Base-by-base conservation (phyloP, 30 jellyfish, hydroid and myxozoan species). In the Mastigias papua region DNA sequence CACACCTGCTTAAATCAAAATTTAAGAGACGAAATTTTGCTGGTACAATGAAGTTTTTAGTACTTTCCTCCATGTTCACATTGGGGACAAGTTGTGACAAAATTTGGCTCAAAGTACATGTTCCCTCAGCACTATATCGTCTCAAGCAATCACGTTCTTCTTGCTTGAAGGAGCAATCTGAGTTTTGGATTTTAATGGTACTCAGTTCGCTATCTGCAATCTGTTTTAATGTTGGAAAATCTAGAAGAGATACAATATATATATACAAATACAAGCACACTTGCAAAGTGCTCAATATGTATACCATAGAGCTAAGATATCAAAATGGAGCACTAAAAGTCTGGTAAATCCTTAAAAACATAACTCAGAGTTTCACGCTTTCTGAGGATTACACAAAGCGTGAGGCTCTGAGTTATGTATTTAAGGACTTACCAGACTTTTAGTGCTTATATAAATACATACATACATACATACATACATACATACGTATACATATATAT, bases 31-130 rank as follows among this genome's bases (percentile, higher is more conserved):
- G 22, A 73, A 73, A 73, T 37, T 73, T 73, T 26, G 61, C 69
- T 30, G 69, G 84, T 17, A 73, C 69, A 1, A 73, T 73, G 20
- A 73, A 73, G 33, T 73, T 50, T 7, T 49, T 73, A 34, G 84
- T 73, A 1, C 64, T 23, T 0, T 27, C 33, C n/a, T 17, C 1
- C 35, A 73, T 34, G 70, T 73, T 49, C 0, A 73, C 21, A 13
- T 15, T 69, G 11, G 68, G 84, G 27, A 73, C 48, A 34, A 73
- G 84, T n/a, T 73, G 84, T 4, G 68, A 34, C 23, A 73, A 27
- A 6, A 49, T 26, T 26, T 30, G 30, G 46, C 7, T 50, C 22
- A 73, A n/a, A 33, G 26, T n/a, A 32, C 84, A 73, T 19, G 69
- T 34, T 26, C 84, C 84, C 13, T 42, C 54, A 4, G 26, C 50